phyloP scores from a whole-genome alignment of 2,888 invertebrate species.

The Tenthredo amoena region DNA sequence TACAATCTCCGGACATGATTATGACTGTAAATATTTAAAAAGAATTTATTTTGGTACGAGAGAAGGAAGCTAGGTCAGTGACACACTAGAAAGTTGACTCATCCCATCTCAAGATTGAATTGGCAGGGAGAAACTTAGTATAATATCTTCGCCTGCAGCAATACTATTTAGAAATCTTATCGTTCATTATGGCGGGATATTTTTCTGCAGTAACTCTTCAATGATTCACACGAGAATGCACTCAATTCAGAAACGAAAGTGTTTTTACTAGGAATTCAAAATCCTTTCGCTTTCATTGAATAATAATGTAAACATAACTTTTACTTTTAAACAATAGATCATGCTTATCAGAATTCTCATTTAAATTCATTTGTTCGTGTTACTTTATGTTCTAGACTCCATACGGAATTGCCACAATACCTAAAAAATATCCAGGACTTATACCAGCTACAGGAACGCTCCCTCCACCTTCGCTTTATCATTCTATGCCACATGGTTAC shows the following conservation, averaged over 20 bases:
- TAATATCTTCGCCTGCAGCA: slow-evolving; percentile 43
- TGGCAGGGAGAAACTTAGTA: slow-evolving; percentile 45
- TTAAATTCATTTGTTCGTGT: neutral
- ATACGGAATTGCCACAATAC: slow-evolving; percentile 18
- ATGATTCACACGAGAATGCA: slow-evolving; percentile 30
- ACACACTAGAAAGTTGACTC: slow-evolving; percentile 72
- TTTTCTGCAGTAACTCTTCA: slow-evolving; percentile 24
- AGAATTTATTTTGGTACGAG: slow-evolving; percentile 39
- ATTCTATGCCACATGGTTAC: slow-evolving; percentile 39
- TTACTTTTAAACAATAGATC: slow-evolving; percentile 1
- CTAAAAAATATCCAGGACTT: slow-evolving; percentile 38
- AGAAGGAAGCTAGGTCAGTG: slow-evolving; percentile 69
- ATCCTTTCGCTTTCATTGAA: slow-evolving; percentile 35
- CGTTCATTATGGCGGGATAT: neutral
- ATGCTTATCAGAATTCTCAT: neutral
- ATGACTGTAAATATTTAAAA: slow-evolving; percentile 7
- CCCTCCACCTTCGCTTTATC: slow-evolving; percentile 43
- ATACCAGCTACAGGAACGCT: slow-evolving; percentile 43
- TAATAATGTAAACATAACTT: slow-evolving; percentile 5
- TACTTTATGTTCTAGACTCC: slow-evolving; percentile 8
- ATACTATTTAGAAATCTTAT: slow-evolving; percentile 42
- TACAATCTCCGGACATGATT: slow-evolving; percentile 4
- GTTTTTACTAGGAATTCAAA: neutral
- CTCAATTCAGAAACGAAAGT: slow-evolving; percentile 45
- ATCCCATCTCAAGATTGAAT: slow-evolving; percentile 40